Evolutionary conservation across 1,140 invertebrate species (phyloP), one percentile per base, ranked within the genome.

Genomic region (Brachionus sp.): DNA sequence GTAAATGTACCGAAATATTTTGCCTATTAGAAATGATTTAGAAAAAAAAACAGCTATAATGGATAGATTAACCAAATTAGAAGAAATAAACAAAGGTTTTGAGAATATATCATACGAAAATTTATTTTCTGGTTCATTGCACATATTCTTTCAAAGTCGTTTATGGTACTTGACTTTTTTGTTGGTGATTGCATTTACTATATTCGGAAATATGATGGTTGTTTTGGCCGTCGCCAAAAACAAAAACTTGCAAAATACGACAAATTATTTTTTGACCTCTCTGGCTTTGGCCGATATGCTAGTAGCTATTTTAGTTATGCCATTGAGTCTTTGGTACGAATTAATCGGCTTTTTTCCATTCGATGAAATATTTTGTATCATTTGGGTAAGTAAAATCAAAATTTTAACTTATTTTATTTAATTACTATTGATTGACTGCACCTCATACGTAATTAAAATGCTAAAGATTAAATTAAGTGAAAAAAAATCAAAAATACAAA

Each of bases 241-340:
- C 70, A 84, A 84, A 46, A 82, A 86, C 29, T 70, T 88, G 10
- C 88, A 88, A 70, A 88, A 87, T 84, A 86, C 87, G 16, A 88
- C 87, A 57, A 88, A 88, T 84, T 88, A 87, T 83, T 88, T 88
- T 57, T 83, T 88, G 13, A 87, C 88, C 62, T 86, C 86, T 4
- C 80, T 87, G 13, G 87, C 87, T 16, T 50, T 88, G 16, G 87
- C 87, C 23, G 87, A 87, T 83, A 68, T 88, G 29, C 77, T 88
- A 0, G 87, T 87, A 2, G 94, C 93, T 86, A 88, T 95, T 57
- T 93, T 95, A 87, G 94, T 95, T 5, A 95, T 95, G 94, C 94
- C 94, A 7, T 91, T 95, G 86, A 93, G 93, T 50, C 93, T 94
- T 7, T 93, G 94, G 84, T 93, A 92, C 4, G 93, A 93, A 86